Base-by-base conservation (phyloP, 2,797 vertebrate species). In the Synaphobranchus kaupii region DNA sequence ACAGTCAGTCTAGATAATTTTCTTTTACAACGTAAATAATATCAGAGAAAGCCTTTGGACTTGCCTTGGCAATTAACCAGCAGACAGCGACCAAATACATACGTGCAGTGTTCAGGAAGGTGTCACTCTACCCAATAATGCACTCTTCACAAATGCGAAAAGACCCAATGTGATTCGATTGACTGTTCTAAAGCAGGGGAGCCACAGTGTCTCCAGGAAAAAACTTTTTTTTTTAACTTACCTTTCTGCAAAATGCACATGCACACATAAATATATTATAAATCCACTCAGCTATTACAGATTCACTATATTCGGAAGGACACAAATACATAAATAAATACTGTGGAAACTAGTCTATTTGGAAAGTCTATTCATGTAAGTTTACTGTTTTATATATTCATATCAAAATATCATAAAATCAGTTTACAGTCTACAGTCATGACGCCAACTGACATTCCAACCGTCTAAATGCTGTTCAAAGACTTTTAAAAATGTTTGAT, bases 11-110 rank as follows among this genome's bases (percentile, higher is more conserved):
- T n/a, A 81, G 44, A 48, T 20, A 28, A 25, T 25, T 76, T 54
- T 1, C 1, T 68, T n/a, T 50, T 50, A 81, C 47, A 25, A 20
- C 7, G 78, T 81, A 81, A 81, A 81, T 81, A 81, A 81, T 81
- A 50, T 50, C 78, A 48, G 44, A 50, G 1, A 9, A 81, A 81
- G 47, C 78, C 78, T 81, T 81, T 81, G 78, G 78, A 81, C 78
- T 22, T 81, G 25, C 44, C 47, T 50, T 50, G 47, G 25, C 78
- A 81, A n/a, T 50, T 50, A n/a, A 48, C 78, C 78, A 48, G 78
- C 78, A 25, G 78, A 10, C 78, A 81, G 76, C 44, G 6, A 47
- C 2, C 34, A 78, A 34, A 78, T 78, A 50, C 22, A 10, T 8
- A 25, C 47, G 7, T 47, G 4, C 6, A 6, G 9, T n/a, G 22